Evolutionary conservation across 2,888 invertebrate species (phyloP).

Genomic region (Spodoptera littoralis): DNA sequence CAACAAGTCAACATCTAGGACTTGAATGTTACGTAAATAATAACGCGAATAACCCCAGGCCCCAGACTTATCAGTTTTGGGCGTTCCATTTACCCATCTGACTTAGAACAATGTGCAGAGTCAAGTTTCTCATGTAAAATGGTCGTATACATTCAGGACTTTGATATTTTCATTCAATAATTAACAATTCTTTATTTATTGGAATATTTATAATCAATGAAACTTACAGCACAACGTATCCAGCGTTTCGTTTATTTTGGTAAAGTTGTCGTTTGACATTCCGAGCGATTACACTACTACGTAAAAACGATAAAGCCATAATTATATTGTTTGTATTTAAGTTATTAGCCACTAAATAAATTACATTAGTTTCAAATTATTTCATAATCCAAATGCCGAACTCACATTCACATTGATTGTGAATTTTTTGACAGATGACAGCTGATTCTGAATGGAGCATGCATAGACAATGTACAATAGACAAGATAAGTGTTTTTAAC

Average conservation of each 20-base stretch:
- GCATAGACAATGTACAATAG: constrained; percentile 1
- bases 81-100: no score
- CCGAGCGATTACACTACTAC: constrained; percentile 75
- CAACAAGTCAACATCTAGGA: no score
- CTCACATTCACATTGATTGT: constrained; percentile 32
- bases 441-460: constrained; percentile 7
- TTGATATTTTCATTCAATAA: neutral
- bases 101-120: neutral
- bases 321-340: constrained; percentile 31
- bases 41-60: neutral
- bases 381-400: constrained; percentile 67
- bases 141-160: no score
- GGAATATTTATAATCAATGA: constrained; percentile 24
- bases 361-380: constrained; percentile 56
- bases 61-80: no score
- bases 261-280: constrained; percentile 80
- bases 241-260: constrained; percentile 89
- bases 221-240: constrained; percentile 92
- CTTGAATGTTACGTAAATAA: constrained; percentile 35
- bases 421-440: constrained; percentile 43
- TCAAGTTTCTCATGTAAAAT: no score
- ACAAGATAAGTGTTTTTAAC: neutral
- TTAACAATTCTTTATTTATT: neutral
- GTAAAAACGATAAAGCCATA: constrained; percentile 84
- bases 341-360: constrained; percentile 16